Evolutionary conservation across 2,888 invertebrate species (phyloP).

Genomic region (Callinectes sapidus): DNA sequence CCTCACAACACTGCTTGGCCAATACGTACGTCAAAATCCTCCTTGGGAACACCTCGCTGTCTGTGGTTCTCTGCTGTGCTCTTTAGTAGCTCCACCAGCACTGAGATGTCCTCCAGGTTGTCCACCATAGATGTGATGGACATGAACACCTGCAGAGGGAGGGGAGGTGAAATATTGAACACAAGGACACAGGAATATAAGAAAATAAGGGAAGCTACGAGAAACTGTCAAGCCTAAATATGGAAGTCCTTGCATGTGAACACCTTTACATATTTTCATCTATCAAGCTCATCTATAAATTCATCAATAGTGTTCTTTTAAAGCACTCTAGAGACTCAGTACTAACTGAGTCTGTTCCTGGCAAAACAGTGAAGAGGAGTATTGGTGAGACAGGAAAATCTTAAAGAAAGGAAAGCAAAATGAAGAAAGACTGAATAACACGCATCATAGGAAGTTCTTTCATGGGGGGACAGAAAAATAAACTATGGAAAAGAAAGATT

Average conservation of each 20-base stretch:
- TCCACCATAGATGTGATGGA: conserved; percentile 61
- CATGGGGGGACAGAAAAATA: background rate
- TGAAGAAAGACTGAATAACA: background rate
- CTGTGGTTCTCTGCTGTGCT: conserved; percentile 61
- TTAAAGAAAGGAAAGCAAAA: background rate
- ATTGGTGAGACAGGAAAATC: too few species aligned
- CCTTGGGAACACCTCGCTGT: conserved; percentile 56
- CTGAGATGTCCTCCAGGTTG: conserved; percentile 58
- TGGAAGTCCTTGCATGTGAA: too few species aligned
- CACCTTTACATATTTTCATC: too few species aligned
- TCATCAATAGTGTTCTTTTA: too few species aligned
- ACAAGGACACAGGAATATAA: background rate
- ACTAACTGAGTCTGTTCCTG: too few species aligned
- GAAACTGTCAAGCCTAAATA: background rate
- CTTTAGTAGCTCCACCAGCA: conserved; percentile 67
- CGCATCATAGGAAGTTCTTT: too few species aligned
- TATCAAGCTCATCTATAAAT: too few species aligned
- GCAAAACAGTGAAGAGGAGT: background rate
- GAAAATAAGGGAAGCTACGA: background rate
- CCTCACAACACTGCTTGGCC: too few species aligned
- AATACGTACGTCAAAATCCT: conserved; percentile 58
- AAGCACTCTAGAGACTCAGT: too few species aligned
- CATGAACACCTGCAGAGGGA: conserved; percentile 47
- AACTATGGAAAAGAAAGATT: background rate
- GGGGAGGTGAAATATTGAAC: background rate